A percentile compares a stretch with the other conserved stretches of the same genome.
Conservation (phyloP, 2,888 invertebrate genomes). For the Chirona hameri region DNA sequence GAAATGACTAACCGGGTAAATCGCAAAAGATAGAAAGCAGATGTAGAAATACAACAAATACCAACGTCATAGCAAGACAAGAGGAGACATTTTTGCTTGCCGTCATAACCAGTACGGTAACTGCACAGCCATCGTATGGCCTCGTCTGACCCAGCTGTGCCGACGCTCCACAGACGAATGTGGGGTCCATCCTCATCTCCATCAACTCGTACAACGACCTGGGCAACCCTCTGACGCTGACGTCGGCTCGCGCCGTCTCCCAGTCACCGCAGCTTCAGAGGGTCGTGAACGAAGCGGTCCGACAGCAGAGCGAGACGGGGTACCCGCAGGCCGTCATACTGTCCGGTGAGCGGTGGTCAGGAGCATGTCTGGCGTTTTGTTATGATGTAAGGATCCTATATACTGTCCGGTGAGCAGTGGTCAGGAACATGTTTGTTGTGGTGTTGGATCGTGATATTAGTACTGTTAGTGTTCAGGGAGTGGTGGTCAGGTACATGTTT, state of each 20-base stretch:
- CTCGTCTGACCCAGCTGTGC: not conserved
- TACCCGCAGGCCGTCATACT: constrained; percentile 93
- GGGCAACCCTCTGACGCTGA: constrained; percentile 79
- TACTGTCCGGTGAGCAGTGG: constrained; percentile 66
- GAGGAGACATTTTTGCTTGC: too few species aligned
- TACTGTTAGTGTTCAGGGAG: constrained; percentile 77
- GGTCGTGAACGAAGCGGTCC: constrained; percentile 85
- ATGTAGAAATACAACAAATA: too few species aligned
- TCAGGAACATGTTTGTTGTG: too few species aligned
- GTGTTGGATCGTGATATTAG: too few species aligned
- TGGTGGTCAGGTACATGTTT: not conserved
- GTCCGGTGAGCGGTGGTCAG: constrained; percentile 58
- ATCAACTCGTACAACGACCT: constrained; percentile 85
- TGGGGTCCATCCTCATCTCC: constrained; percentile 84
- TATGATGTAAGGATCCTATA: too few species aligned
- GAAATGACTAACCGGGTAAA: too few species aligned
- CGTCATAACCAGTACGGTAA: too few species aligned
- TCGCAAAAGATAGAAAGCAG: too few species aligned
- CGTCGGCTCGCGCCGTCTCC: constrained; percentile 69
- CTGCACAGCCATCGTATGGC: too few species aligned
- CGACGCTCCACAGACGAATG: constrained; percentile 66
- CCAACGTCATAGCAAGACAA: too few species aligned
- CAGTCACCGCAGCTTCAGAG: constrained; percentile 77
- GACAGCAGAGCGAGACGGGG: constrained; percentile 90
- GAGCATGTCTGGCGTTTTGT: too few species aligned